Evolutionary conservation across 2,888 invertebrate genomes (phyloP), one percentile per base, ranked within the genome.

Genomic region (Lasioglossum morio): DNA sequence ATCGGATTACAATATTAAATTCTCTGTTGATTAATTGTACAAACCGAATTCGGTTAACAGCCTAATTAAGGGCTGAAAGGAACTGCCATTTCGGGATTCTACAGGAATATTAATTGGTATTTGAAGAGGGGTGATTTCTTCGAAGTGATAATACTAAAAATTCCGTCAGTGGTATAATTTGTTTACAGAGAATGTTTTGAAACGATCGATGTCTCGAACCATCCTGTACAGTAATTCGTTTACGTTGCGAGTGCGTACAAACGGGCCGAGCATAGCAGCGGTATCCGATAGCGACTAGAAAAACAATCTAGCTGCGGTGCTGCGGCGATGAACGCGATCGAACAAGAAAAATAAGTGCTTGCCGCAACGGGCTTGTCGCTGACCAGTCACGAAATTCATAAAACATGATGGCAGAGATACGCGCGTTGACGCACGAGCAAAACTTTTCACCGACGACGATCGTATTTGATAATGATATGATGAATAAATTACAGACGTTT

Each of bases 211-310:
- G 7, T 57, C 27, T 30, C n/a, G n/a, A 57, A 60, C 27, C 57
- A 8, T 60, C 10, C 1, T 12, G 60, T 27, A 66, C 7, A 16
- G 66, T 3, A 30, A 34, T 66, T 66, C 8, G 27, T 60, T 60
- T 60, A 27, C 27, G 72, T 46, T 27, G 43, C 10, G 12, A 43
- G n/a, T 2, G 40, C 70, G 30, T 30, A 57, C 34, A 70, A 73
- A 78, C 46, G 75, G 66, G 16, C 53, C 34, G 27, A 23, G 73
- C 63, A 60, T 40, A 34, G 46, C 79, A 66, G 70, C 70, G 77
- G 46, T 82, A 85, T 85, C 79, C 46, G 79, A 86, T 77, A 75
- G 70, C 77, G 23, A 82, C 37, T 57, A 63, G 63, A 63, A 79
- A 77, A 82, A 43, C 63, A 46, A 72, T 66, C 75, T 48, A 57